Evolutionary conservation across 2,888 invertebrate genomes (phyloP).

Genomic region (Drosophila buzzatii): DNA sequence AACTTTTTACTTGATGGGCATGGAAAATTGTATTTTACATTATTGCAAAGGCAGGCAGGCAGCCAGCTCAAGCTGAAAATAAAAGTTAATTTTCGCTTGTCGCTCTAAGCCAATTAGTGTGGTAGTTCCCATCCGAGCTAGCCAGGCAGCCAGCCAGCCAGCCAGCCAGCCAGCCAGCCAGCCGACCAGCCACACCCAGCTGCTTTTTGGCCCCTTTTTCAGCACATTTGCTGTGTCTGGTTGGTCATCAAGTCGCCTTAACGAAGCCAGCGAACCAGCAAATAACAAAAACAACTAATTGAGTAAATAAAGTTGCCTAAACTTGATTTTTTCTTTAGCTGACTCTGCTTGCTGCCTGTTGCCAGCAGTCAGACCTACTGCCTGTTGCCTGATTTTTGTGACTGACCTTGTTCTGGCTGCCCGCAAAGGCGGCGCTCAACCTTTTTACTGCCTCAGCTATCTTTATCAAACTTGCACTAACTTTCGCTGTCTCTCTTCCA

Average conservation of each 20-base stretch:
- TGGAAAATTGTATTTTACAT: constrained; percentile 72
- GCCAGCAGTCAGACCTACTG: too few species aligned
- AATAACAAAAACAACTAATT: constrained; percentile 76
- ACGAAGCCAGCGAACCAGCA: constrained; percentile 70
- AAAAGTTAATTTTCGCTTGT: constrained; percentile 80
- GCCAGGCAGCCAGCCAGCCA: neutral
- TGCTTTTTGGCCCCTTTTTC: neutral
- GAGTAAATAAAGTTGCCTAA: constrained; percentile 74
- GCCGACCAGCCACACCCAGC: neutral
- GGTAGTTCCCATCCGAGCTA: constrained; percentile 33
- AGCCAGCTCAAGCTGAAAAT: constrained; percentile 65
- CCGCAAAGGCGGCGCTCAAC: neutral
- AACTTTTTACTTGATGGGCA: constrained; percentile 65
- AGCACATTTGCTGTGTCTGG: constrained; percentile 20
- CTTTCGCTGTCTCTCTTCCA: constrained; percentile 2
- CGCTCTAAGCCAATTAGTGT: constrained; percentile 80
- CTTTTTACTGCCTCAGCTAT: constrained; percentile 22
- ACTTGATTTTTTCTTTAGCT: constrained; percentile 60
- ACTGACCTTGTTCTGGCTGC: constrained; percentile 23
- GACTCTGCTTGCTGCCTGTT: constrained; percentile 4
- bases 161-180: neutral
- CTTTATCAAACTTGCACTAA: constrained; percentile 4
- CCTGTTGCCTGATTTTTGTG: constrained; percentile 20
- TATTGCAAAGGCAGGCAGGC: constrained; percentile 54
- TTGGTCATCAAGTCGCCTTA: constrained; percentile 56